Evolutionary conservation across 35 echinoderm and acorn worm genomes (phyloP), one percentile per base, ranked within the genome.

Genomic region (Eucidaris tribuloides): DNA sequence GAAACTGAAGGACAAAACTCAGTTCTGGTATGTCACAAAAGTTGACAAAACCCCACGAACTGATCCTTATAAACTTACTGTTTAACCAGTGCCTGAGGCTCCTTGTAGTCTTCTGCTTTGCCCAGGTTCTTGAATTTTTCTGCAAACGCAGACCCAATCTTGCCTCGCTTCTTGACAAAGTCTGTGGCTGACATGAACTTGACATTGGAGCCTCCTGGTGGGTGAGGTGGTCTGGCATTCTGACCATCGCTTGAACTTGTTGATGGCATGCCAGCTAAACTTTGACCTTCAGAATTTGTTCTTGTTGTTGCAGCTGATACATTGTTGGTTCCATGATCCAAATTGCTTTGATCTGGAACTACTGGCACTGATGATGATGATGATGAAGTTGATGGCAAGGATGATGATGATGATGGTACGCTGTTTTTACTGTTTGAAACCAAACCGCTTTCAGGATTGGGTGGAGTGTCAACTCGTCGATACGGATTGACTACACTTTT

Each of bases 91-190:
- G 48, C 56, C 63, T 32, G 20, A 18, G 82, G 82, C 20, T 34
- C 62, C 45, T 84, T 44, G 43, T 84, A 84, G 37, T 84, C 63
- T 3, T 63, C 33, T 49, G 41, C 82, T 2, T 45, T 65, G 14
- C 82, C 65, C n/a, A 84, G 65, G 27, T 45, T 44, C 22, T 44
- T 23, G 33, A 84, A 84, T 63, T 84, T 84, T 31, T 65, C 62
- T 28, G 82, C 82, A 49, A 84, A 84, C 3, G 63, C 18, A 35
- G 82, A 66, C 7, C 82, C 82, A 4, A 84, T 84, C 32, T 84
- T 84, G 22, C 82, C 68, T 22, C 38, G 29, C 40, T 52, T 52
- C n/a, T n/a, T 74, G 68, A 36, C 68, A 43, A 74, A n/a, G 11
- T 74, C 68, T 24, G 68, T 24, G 2, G 68, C 38, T n/a, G 48